Conservation (phyloP, 1,140 invertebrate genomes). For the Caenorhabditis elegans region WBcel235 BX284605.5:10330501-10331000, state of each 20-base stretch:
- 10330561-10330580: too few relatives aligned
- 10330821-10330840: neutral
- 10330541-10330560: too few relatives aligned
- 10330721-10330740: constrained; percentile 33
- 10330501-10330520: too few relatives aligned
- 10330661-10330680: neutral
- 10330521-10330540: too few relatives aligned
- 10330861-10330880: neutral
- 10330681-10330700: neutral
- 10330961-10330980: neutral
- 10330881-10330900: too few relatives aligned
- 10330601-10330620: too few relatives aligned
- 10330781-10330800: constrained; percentile 21
- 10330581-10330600: too few relatives aligned
- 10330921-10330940: constrained; percentile 17
- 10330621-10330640: too few relatives aligned
- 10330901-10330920: neutral
- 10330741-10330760: constrained; percentile 26
- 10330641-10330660: neutral
- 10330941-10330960: constrained; percentile 10
- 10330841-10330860: constrained; percentile 27
- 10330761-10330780: constrained; percentile 34
- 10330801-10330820: constrained; percentile 23
- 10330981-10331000: neutral
- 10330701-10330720: constrained; percentile 3